phyloP scores from a whole-genome alignment of 2,113 vertebrate genomes.

The Gnathonemus longibarbis region DNA sequence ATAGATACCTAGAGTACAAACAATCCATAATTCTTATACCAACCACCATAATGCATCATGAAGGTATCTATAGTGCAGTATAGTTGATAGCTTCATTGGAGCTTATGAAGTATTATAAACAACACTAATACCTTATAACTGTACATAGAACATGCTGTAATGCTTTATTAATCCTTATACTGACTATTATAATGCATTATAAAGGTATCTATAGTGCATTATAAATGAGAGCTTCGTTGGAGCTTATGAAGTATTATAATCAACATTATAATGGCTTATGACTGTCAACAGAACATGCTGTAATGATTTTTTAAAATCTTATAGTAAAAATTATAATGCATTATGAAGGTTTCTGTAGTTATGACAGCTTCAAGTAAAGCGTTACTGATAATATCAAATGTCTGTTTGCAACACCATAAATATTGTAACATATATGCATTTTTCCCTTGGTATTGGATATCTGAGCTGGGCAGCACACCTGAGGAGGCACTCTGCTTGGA shows the following conservation, averaged over 20 bases:
- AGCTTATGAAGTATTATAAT: not conserved
- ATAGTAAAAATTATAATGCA: not conserved
- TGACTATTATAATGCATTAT: not conserved
- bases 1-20: not conserved
- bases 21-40: not conserved
- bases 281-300: not conserved
- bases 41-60: not conserved
- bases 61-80: not conserved
- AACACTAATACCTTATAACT: not conserved
- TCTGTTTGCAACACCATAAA: not conserved
- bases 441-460: conserved; percentile 25
- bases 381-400: not conserved
- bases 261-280: not conserved
- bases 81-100: not conserved
- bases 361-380: not conserved
- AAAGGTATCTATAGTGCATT: not conserved
- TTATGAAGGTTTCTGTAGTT: not conserved
- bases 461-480: conserved; percentile 39
- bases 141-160: not conserved
- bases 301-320: not conserved
- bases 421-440: not conserved
- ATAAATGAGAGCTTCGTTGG: not conserved
- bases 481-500: conserved; percentile 45
- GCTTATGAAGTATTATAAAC: not conserved
- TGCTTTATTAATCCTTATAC: not conserved